Evolutionary conservation across 2,113 vertebrate species (phyloP), one percentile per base, ranked within the genome.

Genomic region (Oxyruncus cristatus): DNA sequence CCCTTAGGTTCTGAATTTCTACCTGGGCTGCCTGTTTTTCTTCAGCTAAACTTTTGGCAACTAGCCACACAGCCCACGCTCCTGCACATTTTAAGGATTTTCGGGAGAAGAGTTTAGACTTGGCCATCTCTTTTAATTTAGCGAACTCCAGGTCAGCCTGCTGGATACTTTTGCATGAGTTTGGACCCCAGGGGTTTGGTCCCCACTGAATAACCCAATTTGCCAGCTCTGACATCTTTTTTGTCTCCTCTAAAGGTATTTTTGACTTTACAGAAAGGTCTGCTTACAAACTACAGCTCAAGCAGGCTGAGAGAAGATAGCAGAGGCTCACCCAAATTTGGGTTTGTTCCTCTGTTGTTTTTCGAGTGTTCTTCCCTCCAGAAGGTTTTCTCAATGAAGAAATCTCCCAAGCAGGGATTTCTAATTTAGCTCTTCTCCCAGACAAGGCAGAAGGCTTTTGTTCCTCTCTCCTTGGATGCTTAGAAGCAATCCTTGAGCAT

Each of bases 181-280:
- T 74, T 0, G 72, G 75, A 61, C 88, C 85, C 96, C 96, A 95
- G 46, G 96, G 95, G 35, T 96, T 96, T 68, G 92, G 76, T 41
- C 95, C 96, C 91, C 95, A 97, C 50, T 94, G 94, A 77, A 85
- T 65, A 80, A 97, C 88, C 95, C 95, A 95, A 0, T 95, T 96
- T 28, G 16, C 82, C 75, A 96, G 92, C 79, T 92, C 95, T 73
- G 96, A 94, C 95, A 95, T 97, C 0, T 52, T 92, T 92, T 79
- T 65, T 39, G 20, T 56, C 39, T 52, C 11, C 24, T 46, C 44
- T 76, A 30, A 72, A 89, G 13, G 4, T 85, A 50, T 67, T 75
- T 72, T 37, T 32, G 62, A 24, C 14, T 78, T 82, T 82, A 87
- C 32, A 81, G 92, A 85, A 93, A 27, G 44, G 8, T 66, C 22